phyloP scores from a whole-genome alignment of 1,140 invertebrate genomes.

The Drosophila parvula region DNA sequence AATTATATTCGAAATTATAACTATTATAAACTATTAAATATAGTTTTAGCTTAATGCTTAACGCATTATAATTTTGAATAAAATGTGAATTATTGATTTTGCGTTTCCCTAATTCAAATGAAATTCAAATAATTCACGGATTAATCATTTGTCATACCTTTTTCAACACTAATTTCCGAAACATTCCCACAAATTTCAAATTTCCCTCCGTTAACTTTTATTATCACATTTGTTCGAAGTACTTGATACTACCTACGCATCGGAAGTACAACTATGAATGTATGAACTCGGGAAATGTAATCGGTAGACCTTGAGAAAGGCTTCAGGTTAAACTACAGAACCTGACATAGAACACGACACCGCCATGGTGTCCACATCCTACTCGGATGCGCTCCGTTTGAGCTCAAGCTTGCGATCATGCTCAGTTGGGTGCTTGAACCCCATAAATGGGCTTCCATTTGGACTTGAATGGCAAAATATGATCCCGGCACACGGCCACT shows the following conservation, averaged over 20 bases:
- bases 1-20: too few species aligned
- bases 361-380: conserved; percentile 20
- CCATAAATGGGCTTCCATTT: conserved; percentile 37
- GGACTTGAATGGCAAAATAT: conserved; percentile 35
- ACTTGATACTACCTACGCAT: conserved; percentile 5
- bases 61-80: too few species aligned
- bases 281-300: conserved; percentile 23
- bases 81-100: too few species aligned
- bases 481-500: conserved; percentile 18
- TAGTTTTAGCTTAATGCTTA: too few species aligned
- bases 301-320: conserved; percentile 50
- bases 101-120: too few species aligned
- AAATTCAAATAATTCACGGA: too few species aligned
- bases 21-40: too few species aligned
- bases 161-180: neutral
- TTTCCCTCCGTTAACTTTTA: neutral
- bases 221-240: neutral
- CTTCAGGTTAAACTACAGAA: conserved; percentile 42
- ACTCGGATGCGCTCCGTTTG: conserved; percentile 28
- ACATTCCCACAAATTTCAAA: neutral
- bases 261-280: conserved; percentile 34
- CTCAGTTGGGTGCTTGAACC: conserved; percentile 46
- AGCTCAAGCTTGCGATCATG: conserved; percentile 39
- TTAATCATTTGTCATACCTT: neutral
- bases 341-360: conserved; percentile 39